These are phyloP conservation scores for Dermolepida albohirtum DNA, from an alignment of 2,888 invertebrate species.

Conservation along the genomic window DNA sequence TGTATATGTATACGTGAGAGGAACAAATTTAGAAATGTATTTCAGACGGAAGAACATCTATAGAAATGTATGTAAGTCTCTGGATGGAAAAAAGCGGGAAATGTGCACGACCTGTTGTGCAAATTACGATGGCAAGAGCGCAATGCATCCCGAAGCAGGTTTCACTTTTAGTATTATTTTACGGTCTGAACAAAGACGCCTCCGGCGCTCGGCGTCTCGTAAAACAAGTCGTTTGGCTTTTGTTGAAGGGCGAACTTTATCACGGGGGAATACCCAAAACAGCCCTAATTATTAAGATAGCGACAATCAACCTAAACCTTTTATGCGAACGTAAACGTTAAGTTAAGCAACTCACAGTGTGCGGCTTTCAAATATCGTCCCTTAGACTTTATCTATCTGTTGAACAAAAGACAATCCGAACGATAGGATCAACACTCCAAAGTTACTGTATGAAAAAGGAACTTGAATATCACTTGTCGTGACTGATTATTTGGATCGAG, in stretches of 20 bases:
- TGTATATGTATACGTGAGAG: too few relatives aligned
- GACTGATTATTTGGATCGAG: background rate
- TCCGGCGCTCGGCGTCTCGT: slow-evolving; percentile 54
- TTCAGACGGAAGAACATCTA: too few relatives aligned
- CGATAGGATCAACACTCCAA: slow-evolving; percentile 38
- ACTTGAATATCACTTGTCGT: background rate
- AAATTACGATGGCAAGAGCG: slow-evolving; percentile 47
- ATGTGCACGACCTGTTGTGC: slow-evolving; percentile 52
- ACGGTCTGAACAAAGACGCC: slow-evolving; percentile 55
- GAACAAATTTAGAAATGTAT: too few relatives aligned
- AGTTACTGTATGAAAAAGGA: slow-evolving; percentile 30
- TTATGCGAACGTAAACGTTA: slow-evolving; percentile 55
- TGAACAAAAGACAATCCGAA: slow-evolving; percentile 39
- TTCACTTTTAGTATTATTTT: slow-evolving; percentile 52
- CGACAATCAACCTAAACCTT: slow-evolving; percentile 57
- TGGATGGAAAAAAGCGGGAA: slow-evolving; percentile 14
- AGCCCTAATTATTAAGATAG: slow-evolving; percentile 58
- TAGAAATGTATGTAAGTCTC: too few relatives aligned
- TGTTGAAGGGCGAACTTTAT: slow-evolving; percentile 52
- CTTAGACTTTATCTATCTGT: slow-evolving; percentile 39
- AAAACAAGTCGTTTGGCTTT: slow-evolving; percentile 56
- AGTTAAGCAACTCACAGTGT: slow-evolving; percentile 40
- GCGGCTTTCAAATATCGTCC: slow-evolving; percentile 38
- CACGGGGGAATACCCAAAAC: slow-evolving; percentile 55
- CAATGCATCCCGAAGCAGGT: slow-evolving; percentile 34